phyloP scores from a whole-genome alignment of 2,113 vertebrate genomes.

The Bubo scandiacus region DNA sequence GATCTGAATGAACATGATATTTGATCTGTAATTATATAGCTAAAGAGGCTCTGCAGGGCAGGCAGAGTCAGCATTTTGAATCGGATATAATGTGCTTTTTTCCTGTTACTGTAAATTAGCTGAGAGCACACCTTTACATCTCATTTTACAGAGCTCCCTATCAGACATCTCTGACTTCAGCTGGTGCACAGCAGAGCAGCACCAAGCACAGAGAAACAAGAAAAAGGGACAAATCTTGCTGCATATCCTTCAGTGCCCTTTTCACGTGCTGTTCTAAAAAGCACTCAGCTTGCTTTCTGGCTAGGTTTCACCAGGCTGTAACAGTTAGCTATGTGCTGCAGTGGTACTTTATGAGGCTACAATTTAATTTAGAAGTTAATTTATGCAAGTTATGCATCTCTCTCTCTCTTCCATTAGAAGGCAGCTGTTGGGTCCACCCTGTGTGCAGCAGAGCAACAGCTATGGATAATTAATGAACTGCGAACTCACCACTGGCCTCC shows the following conservation, averaged over 20 bases:
- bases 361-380: slow-evolving; percentile 28
- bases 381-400: not conserved
- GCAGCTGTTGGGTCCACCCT: not conserved
- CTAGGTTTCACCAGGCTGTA: not conserved
- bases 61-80: slow-evolving; percentile 5
- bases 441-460: rapidly evolving
- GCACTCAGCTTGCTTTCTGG: not conserved
- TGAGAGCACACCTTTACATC: not conserved
- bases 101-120: slow-evolving; percentile 1
- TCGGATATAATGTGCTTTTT: not conserved
- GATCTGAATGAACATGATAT: slow-evolving; percentile 9
- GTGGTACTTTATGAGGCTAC: not conserved
- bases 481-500: not conserved
- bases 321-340: not conserved
- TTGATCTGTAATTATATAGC: slow-evolving; percentile 45
- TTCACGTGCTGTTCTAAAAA: not conserved
- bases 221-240: not conserved
- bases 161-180: not conserved
- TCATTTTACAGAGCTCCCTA: not conserved
- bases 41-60: not conserved
- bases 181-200: not conserved
- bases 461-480: not conserved
- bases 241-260: not conserved
- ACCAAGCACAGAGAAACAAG: not conserved
- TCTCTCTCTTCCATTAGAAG: not conserved